A percentile compares a stretch with the other conserved stretches of the same genome.
These are phyloP conservation scores for Eilema sororculum DNA, from an alignment of 2,888 invertebrate genomes.

Conservation along the genomic window DNA sequence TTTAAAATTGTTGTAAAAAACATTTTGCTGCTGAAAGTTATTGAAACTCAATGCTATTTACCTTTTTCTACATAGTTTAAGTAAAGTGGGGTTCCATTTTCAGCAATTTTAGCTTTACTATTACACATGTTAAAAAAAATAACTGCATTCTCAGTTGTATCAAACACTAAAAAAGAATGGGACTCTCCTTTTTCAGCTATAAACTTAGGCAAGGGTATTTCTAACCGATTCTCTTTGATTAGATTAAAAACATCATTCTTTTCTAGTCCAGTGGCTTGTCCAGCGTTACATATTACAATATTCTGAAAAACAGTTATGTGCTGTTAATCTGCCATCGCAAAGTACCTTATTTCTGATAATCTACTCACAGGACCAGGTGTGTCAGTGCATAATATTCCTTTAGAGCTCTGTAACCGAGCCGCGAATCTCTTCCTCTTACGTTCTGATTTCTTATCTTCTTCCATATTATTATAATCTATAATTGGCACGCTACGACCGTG, in stretches of 20 bases:
- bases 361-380: conserved; percentile 65
- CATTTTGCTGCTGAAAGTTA: background rate
- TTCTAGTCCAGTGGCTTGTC: conserved; percentile 92
- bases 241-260: conserved; percentile 89
- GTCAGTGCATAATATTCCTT: conserved; percentile 68
- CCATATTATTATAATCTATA: conserved; percentile 52
- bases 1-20: background rate
- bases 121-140: conserved; percentile 87
- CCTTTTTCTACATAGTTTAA: conserved; percentile 88
- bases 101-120: conserved; percentile 86
- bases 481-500: background rate
- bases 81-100: conserved; percentile 88
- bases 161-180: conserved; percentile 91
- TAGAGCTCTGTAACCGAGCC: conserved; percentile 70
- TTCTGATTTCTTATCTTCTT: conserved; percentile 68
- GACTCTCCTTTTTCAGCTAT: conserved; percentile 93
- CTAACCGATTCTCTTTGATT: conserved; percentile 81
- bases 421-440: conserved; percentile 76
- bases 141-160: conserved; percentile 79
- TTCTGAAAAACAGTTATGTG: conserved; percentile 82
- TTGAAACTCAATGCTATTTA: conserved; percentile 62
- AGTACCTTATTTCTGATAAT: background rate
- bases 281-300: conserved; percentile 94
- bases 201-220: conserved; percentile 87
- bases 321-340: background rate